Evolutionary conservation across 2,888 invertebrate species (phyloP).

Genomic region (Patella ulyssiponensis): DNA sequence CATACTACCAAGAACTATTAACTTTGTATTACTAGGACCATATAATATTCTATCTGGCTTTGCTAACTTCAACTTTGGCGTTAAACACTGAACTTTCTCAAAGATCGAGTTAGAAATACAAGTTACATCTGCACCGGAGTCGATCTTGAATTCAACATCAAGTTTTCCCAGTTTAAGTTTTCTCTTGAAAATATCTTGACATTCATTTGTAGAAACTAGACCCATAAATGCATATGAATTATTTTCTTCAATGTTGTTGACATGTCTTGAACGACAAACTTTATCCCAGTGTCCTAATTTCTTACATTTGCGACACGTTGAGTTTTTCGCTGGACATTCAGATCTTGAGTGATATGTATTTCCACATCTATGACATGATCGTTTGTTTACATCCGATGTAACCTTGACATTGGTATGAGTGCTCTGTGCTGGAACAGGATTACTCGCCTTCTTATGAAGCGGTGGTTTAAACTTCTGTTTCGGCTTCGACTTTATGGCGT

Average conservation of each 20-base stretch:
- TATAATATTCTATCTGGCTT: neutral
- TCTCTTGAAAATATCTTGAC: no score
- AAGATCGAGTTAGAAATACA: neutral
- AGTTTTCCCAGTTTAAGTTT: no score
- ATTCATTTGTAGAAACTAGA: no score
- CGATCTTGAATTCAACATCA: neutral
- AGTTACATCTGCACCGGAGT: neutral
- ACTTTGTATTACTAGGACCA: neutral
- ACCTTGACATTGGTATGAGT: no score
- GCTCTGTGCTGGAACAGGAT: neutral
- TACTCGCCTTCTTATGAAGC: neutral
- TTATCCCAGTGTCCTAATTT: slow-evolving; percentile 3
- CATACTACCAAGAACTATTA: neutral
- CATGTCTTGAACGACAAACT: neutral
- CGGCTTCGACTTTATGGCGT: neutral
- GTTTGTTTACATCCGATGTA: neutral
- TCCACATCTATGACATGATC: neutral
- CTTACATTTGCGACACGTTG: neutral
- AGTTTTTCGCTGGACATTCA: neutral
- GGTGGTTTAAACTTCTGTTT: neutral
- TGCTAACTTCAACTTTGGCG: neutral
- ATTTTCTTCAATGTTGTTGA: no score
- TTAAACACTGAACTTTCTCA: neutral
- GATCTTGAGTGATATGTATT: neutral
- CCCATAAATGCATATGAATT: no score